phyloP scores from a whole-genome alignment of 37 sponge, comb jelly and placozoan genomes.

The Cladorhizidae sp. region DNA sequence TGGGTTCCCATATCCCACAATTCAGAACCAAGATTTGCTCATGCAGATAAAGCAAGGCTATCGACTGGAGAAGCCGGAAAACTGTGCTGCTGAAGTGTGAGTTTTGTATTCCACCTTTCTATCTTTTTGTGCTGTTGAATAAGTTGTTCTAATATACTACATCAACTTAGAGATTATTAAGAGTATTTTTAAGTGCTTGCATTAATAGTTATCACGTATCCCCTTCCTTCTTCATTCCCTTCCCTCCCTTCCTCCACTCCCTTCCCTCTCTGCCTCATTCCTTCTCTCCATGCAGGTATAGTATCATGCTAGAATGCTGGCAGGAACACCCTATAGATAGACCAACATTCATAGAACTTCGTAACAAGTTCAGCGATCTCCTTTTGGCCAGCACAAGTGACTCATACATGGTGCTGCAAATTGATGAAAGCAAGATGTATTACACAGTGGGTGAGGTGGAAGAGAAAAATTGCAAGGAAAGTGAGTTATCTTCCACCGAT shows the following conservation, averaged over 20 bases:
- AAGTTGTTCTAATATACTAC: no score
- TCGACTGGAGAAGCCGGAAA: slow-evolving; percentile 65
- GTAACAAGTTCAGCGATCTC: slow-evolving; percentile 33
- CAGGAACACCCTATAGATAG: slow-evolving; percentile 26
- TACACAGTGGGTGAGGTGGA: slow-evolving; percentile 35
- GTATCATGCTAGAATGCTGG: slow-evolving; percentile 70
- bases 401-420: slow-evolving; percentile 48
- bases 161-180: no score
- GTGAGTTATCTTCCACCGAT: neutral
- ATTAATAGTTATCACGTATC: no score
- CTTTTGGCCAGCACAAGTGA: neutral
- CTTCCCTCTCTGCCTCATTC: neutral
- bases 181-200: no score
- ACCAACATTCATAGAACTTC: slow-evolving; percentile 46
- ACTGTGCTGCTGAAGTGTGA: slow-evolving; percentile 74
- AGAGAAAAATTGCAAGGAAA: neutral
- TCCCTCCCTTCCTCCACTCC: neutral
- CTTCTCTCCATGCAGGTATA: slow-evolving; percentile 22
- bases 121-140: no score
- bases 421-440: slow-evolving; percentile 48
- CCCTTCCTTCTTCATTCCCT: no score
- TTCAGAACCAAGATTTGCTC: slow-evolving; percentile 35
- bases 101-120: no score
- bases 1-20: slow-evolving; percentile 68
- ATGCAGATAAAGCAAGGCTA: slow-evolving; percentile 46